Conservation (phyloP, 2,888 invertebrate genomes). For the Lysandra bellargus region DNA sequence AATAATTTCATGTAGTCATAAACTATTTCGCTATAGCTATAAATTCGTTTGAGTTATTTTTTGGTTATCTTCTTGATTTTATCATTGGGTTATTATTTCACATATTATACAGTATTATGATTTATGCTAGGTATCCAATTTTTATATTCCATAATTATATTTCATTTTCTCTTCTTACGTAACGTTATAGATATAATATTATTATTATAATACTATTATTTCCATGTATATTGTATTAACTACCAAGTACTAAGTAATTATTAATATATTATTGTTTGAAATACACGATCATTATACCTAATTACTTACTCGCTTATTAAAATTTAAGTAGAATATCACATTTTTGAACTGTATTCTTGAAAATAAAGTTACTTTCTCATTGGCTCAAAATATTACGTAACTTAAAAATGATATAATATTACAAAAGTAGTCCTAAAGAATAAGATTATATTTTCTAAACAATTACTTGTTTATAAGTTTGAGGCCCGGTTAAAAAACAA, state of each 20-base stretch:
- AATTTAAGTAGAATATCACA: neutral
- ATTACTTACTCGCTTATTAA: neutral
- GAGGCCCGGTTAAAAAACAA: too few species aligned
- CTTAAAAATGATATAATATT: too few species aligned
- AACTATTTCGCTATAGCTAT: neutral
- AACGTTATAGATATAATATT: neutral
- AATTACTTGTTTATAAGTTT: too few species aligned
- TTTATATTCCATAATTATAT: neutral
- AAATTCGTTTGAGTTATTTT: slow-evolving; percentile 2
- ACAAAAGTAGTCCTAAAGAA: too few species aligned
- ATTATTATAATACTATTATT: neutral
- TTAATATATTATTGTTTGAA: neutral
- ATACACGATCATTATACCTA: neutral
- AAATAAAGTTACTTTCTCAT: too few species aligned
- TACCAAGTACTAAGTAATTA: neutral
- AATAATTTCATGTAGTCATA: slow-evolving; percentile 3
- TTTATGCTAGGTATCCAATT: neutral
- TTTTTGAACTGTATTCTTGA: too few species aligned
- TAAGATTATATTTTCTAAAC: too few species aligned
- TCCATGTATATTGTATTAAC: neutral
- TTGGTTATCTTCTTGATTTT: neutral
- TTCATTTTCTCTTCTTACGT: neutral
- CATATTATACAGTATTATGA: neutral
- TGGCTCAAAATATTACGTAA: too few species aligned
- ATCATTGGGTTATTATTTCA: neutral